Percentiles rank a stretch among this genome's conserved stretches.
Conservation (phyloP, 2,888 invertebrate species). For the Nipponacmea schrenckii region DNA sequence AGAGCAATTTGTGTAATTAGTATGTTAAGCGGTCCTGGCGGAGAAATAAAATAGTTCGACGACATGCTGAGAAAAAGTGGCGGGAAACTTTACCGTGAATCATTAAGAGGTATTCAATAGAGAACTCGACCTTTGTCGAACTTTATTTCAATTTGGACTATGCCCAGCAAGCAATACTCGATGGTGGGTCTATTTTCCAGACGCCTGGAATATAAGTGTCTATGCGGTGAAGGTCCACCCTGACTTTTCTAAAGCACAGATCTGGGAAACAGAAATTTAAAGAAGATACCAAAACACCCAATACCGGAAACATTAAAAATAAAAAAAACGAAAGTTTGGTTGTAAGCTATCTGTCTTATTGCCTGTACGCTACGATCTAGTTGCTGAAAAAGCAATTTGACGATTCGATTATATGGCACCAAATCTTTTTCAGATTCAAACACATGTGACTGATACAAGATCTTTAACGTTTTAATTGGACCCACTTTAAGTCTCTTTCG, state of each 20-base stretch:
- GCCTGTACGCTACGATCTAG: too few relatives aligned
- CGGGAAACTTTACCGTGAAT: not conserved
- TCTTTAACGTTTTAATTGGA: slow-evolving; percentile 10
- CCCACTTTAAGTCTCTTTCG: slow-evolving; percentile 19
- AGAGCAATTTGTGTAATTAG: slow-evolving; percentile 3
- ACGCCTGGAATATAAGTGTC: not conserved
- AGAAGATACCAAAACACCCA: too few relatives aligned
- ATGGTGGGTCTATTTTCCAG: not conserved
- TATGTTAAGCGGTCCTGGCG: not conserved
- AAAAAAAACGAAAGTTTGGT: too few relatives aligned
- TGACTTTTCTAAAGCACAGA: too few relatives aligned
- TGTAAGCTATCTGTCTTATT: too few relatives aligned
- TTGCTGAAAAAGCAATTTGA: too few relatives aligned
- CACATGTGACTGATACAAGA: too few relatives aligned
- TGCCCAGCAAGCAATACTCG: not conserved
- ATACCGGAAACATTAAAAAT: too few relatives aligned
- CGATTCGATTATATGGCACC: too few relatives aligned
- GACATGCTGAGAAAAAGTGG: not conserved
- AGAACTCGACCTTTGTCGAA: not conserved
- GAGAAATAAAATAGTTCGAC: not conserved
- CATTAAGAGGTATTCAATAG: not conserved
- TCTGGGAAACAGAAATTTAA: too few relatives aligned
- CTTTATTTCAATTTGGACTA: not conserved
- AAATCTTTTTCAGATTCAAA: too few relatives aligned
- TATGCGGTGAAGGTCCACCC: not conserved